Conservation (phyloP, 37 sponge, comb jelly and placozoan genomes). For the Tethya wilhelma region DNA sequence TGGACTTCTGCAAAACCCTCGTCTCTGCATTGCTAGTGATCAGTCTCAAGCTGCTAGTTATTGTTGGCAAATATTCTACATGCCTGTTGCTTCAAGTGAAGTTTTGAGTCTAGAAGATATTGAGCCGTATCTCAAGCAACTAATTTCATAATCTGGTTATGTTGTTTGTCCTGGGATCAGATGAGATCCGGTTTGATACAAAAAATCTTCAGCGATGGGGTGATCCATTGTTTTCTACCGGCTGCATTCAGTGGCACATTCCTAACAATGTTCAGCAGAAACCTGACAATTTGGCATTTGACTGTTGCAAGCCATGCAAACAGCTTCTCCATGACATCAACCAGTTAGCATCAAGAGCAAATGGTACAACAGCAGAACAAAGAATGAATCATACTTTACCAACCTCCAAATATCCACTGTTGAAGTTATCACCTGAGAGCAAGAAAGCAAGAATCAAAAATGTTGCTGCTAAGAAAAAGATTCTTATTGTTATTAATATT, state of each 20-base stretch:
- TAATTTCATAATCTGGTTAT: background rate
- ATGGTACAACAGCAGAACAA: background rate
- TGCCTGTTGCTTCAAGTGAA: background rate
- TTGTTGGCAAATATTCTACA: constrained; percentile 2
- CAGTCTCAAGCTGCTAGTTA: background rate
- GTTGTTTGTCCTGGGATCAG: background rate
- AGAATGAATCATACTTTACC: background rate
- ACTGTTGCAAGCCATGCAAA: background rate
- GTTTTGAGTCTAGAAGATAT: background rate
- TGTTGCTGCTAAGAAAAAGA: too few species aligned
- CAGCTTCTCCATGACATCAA: background rate
- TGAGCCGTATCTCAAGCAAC: background rate
- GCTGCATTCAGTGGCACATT: background rate
- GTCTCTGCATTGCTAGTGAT: background rate
- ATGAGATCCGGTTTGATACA: background rate
- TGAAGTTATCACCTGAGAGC: too few species aligned
- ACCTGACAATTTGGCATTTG: background rate
- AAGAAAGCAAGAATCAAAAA: too few species aligned
- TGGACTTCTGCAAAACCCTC: constrained; percentile 2
- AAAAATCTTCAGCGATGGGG: background rate
- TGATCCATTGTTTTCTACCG: background rate
- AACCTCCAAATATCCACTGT: constrained; percentile 7
- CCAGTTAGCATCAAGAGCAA: background rate
- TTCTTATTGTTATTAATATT: too few species aligned
- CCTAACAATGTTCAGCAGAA: background rate